Evolutionary conservation across 2,113 vertebrate species (phyloP), one percentile per base, ranked within the genome.

Genomic region (Perca schrenkii): DNA sequence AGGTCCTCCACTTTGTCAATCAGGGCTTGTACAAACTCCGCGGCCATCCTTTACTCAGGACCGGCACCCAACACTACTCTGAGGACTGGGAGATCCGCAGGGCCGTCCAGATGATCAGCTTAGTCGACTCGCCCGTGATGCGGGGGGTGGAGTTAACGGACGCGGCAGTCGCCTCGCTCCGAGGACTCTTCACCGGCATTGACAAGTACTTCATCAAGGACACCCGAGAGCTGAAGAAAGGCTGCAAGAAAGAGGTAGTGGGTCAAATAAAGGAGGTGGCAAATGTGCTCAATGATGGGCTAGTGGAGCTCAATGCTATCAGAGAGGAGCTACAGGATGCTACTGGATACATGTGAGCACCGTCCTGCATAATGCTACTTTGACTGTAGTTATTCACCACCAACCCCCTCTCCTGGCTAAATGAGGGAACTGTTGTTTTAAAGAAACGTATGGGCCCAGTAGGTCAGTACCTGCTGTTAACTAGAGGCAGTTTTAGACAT

Each of bases 121-220:
- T 89, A 1, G 94, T 91, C 0, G 91, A 92, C 54, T 16, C 81
- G 0, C 91, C 93, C 0, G 80, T 91, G 21, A 85, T 91, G 83
- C 79, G 53, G 4, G 93, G 92, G 0, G 49, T 52, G 0, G 86
- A 89, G 3, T 17, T 94, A 0, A 82, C 87, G 0, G 88, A 93
- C 19, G 0, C 1, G 0, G 85, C 86, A 0, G 4, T 90, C 0
- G 40, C 14, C 0, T 36, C 91, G 0, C 40, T 96, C 17, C 85
- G 87, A 3, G 65, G 84, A 17, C 88, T 95, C 57, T 93, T 92
- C 61, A 75, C 78, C 34, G 93, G 91, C 50, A 94, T 96, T 47
- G 94, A 96, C 79, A 82, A 89, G 80, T 95, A 89, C 91, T 96
- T 96, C 50, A 13, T 79, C 36, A 96, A 94, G 69, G 94, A 96